These are phyloP conservation scores for Momotus momota DNA, from an alignment of 2,797 vertebrate genomes.

Conservation along the genomic window DNA sequence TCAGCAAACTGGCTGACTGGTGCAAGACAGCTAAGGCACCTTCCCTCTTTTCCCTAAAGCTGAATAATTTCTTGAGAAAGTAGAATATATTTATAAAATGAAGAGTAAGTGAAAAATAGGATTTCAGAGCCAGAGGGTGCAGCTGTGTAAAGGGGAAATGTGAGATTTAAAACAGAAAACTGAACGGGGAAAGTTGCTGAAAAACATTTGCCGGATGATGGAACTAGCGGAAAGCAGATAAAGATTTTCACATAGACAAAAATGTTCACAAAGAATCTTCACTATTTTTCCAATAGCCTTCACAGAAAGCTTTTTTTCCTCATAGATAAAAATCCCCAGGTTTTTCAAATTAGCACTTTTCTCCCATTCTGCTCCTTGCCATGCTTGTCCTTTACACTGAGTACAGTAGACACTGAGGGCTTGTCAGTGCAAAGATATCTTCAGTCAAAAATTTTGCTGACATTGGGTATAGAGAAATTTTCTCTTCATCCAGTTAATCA, in stretches of 20 bases:
- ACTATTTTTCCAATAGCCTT: not conserved
- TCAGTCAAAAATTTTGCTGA: slow-evolving; percentile 17
- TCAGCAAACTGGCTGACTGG: rapidly evolving
- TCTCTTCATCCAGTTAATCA: not conserved
- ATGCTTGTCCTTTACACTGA: not conserved
- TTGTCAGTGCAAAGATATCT: not conserved
- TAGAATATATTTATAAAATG: not conserved
- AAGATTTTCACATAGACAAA: not conserved
- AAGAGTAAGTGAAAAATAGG: not conserved
- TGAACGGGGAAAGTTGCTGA: not conserved
- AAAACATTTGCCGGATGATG: not conserved
- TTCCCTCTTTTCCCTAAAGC: not conserved
- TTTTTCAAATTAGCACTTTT: slow-evolving; percentile 24
- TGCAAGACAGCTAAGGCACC: not conserved
- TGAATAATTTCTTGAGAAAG: not conserved
- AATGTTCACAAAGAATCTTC: not conserved
- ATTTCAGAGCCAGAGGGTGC: not conserved
- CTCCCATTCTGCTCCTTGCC: not conserved
- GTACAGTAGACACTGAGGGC: not conserved
- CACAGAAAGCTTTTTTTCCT: not conserved
- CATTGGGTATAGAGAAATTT: not conserved
- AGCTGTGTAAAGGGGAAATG: not conserved
- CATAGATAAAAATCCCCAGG: not conserved
- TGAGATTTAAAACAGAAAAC: slow-evolving; percentile 11
- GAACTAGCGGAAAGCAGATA: not conserved